phyloP scores from a whole-genome alignment of 2,797 vertebrate species.

The Melanotaenia boesemani region DNA sequence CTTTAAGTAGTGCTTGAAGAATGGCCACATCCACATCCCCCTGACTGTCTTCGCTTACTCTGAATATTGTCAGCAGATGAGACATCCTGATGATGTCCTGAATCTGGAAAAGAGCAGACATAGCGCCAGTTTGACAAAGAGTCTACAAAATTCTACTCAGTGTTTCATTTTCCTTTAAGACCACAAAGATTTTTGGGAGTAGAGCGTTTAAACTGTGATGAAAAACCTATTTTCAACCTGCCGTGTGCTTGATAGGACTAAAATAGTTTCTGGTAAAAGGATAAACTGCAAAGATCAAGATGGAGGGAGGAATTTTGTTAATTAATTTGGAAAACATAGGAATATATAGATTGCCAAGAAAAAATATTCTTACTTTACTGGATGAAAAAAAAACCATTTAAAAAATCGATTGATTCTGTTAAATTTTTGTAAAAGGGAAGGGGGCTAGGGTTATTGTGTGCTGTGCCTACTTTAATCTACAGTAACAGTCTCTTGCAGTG shows the following conservation, averaged over 20 bases:
- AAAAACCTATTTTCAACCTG: too few relatives aligned
- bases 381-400: too few relatives aligned
- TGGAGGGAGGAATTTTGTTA: neutral
- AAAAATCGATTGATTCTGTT: too few relatives aligned
- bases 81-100: constrained; percentile 91
- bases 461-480: too few relatives aligned
- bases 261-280: neutral
- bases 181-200: neutral
- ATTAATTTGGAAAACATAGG: too few relatives aligned
- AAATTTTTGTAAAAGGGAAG: too few relatives aligned
- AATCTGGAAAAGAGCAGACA: constrained; percentile 82
- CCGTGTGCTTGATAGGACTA: too few relatives aligned
- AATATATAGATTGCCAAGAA: too few relatives aligned
- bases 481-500: too few relatives aligned
- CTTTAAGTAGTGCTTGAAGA: constrained; percentile 94
- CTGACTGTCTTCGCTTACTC: constrained; percentile 87
- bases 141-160: neutral
- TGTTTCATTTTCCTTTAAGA: neutral
- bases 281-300: neutral
- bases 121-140: neutral
- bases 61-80: constrained; percentile 91
- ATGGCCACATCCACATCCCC: constrained; percentile 94
- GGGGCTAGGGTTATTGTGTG: too few relatives aligned
- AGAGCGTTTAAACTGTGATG: neutral
- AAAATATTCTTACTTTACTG: too few relatives aligned